A percentile compares a stretch with the other conserved stretches of the same genome.
Conservation (phyloP, 2,888 invertebrate genomes). For the Nemurella pictetii region DNA sequence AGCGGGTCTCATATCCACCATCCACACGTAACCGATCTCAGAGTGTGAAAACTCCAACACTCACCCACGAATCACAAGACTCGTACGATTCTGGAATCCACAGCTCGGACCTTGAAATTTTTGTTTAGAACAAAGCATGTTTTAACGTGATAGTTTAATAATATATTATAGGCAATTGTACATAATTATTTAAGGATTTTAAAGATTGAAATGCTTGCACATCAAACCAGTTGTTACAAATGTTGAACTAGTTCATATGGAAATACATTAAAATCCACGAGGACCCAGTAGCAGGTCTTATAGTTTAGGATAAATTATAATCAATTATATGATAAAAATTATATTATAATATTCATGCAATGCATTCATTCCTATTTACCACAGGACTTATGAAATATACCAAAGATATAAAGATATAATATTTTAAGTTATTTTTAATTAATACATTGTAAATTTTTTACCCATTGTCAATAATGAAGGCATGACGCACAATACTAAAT, state of each 20-base stretch:
- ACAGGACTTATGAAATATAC: too few relatives aligned
- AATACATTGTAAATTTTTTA: not conserved
- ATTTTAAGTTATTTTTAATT: not conserved
- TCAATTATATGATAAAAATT: not conserved
- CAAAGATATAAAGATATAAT: not conserved
- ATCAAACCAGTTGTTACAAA: not conserved
- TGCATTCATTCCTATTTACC: not conserved
- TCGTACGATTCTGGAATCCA: constrained; percentile 42
- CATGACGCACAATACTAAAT: not conserved
- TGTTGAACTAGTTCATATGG: not conserved
- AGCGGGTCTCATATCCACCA: constrained; percentile 42
- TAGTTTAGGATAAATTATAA: not conserved
- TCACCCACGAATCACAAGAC: constrained; percentile 37
- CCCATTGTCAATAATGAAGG: not conserved
- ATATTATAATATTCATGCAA: not conserved
- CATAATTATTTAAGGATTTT: too few relatives aligned
- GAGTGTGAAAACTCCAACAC: constrained; percentile 24
- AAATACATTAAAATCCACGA: too few relatives aligned
- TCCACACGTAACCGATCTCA: constrained; percentile 38
- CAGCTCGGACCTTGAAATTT: constrained; percentile 41
- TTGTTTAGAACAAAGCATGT: constrained; percentile 19
- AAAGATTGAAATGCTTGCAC: not conserved
- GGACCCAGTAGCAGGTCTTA: too few relatives aligned
- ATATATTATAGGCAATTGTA: not conserved
- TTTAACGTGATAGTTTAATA: not conserved